Conservation (phyloP, 2,888 invertebrate species). For the Sthenelais limicola region DNA sequence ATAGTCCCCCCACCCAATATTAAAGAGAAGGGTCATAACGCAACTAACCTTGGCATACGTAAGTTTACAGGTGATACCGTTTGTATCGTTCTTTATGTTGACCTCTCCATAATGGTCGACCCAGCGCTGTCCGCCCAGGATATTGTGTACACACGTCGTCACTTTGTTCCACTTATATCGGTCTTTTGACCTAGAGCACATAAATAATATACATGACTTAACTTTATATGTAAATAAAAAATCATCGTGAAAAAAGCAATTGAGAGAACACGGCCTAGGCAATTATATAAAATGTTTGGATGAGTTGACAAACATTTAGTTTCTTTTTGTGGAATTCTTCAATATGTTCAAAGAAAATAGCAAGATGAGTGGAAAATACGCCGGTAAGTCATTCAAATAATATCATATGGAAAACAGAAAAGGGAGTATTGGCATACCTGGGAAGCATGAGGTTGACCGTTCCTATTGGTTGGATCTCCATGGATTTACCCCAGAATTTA, state of each 20-base stretch:
- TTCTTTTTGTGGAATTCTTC: no score
- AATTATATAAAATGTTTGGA: no score
- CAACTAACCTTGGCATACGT: constrained; percentile 83
- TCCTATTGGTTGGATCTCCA: constrained; percentile 88
- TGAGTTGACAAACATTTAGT: no score
- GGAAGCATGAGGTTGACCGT: constrained; percentile 77
- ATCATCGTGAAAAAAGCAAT: no score
- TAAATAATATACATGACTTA: background rate
- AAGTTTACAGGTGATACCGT: constrained; percentile 81
- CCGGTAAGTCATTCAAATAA: no score
- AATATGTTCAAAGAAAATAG: no score
- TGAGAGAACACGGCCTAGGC: no score
- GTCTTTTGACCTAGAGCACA: constrained; percentile 75
- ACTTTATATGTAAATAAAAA: background rate
- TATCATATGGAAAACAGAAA: background rate
- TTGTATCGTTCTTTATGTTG: constrained; percentile 75
- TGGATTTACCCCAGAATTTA: constrained; percentile 92
- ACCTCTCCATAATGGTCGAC: constrained; percentile 90
- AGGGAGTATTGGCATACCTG: constrained; percentile 60
- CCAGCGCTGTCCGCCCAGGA: constrained; percentile 88
- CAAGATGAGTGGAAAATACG: no score
- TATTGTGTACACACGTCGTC: constrained; percentile 88
- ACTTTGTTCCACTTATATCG: constrained; percentile 86
- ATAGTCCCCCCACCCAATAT: no score
- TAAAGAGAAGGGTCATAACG: no score